Evolutionary conservation across 1,140 invertebrate genomes (phyloP).

Genomic region (Hylyphantes graminicola): DNA sequence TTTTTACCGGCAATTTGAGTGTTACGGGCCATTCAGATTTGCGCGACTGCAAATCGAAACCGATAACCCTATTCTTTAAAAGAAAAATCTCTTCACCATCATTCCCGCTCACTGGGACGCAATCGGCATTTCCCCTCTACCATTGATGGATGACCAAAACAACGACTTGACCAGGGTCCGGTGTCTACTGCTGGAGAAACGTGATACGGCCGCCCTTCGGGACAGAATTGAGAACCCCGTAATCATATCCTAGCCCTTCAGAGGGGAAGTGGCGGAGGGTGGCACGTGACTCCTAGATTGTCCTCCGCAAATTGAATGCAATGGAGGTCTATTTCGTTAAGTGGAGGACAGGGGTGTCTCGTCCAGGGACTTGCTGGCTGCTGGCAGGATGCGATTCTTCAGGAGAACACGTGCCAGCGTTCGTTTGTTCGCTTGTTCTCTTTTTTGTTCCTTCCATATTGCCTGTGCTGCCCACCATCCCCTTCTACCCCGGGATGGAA

Average conservation of each 20-base stretch:
- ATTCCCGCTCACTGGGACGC: neutral
- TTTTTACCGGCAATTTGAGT: no score
- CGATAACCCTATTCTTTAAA: neutral
- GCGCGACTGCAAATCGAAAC: no score
- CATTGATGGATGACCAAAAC: no score
- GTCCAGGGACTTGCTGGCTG: neutral
- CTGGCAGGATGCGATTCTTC: conserved; percentile 20
- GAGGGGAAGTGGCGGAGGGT: neutral
- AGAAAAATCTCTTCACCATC: neutral
- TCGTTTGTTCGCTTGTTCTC: conserved; percentile 2
- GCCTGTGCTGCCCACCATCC: conserved; percentile 6
- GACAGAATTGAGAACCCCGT: neutral
- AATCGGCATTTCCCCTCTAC: neutral
- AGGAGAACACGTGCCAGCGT: conserved; percentile 11
- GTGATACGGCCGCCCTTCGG: conserved; percentile 16
- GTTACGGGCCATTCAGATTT: no score
- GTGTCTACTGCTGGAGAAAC: conserved; percentile 11
- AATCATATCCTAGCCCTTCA: conserved; percentile 22
- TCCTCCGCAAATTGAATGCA: conserved; percentile 26
- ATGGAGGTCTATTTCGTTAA: conserved; percentile 38
- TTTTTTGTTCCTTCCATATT: conserved; percentile 7
- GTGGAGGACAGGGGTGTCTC: conserved; percentile 24
- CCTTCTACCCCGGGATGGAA: neutral
- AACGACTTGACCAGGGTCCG: neutral
- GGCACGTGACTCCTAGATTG: conserved; percentile 26